Conservation (phyloP, 2,113 vertebrate genomes). For the Gnathonemus echidnorhynchus region DNA sequence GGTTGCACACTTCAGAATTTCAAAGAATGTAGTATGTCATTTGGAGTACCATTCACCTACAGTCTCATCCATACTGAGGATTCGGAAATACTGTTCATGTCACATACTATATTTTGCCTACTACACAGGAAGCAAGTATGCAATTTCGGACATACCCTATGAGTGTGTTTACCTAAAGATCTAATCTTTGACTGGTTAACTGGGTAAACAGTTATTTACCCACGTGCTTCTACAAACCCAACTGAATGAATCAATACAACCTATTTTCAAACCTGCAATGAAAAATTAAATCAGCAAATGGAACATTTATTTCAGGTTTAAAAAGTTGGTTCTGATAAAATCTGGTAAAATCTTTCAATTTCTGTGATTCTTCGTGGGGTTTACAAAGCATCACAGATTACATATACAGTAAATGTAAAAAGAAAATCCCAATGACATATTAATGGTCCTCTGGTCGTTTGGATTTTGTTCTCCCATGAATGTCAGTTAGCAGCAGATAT, state of each 20-base stretch:
- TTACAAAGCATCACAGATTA: neutral
- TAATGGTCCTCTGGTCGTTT: neutral
- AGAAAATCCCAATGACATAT: neutral
- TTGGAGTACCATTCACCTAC: neutral
- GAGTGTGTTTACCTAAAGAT: neutral
- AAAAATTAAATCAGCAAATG: neutral
- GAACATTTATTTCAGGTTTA: neutral
- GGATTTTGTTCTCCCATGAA: neutral
- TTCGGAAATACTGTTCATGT: neutral
- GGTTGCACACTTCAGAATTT: neutral
- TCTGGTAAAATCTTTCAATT: neutral
- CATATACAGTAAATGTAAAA: neutral
- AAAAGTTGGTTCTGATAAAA: neutral
- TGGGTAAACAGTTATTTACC: neutral
- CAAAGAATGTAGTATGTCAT: no score
- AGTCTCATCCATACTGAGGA: neutral
- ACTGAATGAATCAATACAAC: neutral
- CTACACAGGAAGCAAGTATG: neutral
- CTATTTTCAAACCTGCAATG: neutral
- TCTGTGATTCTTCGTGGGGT: neutral
- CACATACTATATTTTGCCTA: neutral
- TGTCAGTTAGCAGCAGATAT: neutral
- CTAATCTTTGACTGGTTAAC: neutral
- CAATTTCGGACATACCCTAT: neutral
- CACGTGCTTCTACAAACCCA: neutral